Percentiles rank a stretch among this genome's conserved stretches.
Conservation (phyloP, 2,113 vertebrate species). For the Serinus canaria region DNA sequence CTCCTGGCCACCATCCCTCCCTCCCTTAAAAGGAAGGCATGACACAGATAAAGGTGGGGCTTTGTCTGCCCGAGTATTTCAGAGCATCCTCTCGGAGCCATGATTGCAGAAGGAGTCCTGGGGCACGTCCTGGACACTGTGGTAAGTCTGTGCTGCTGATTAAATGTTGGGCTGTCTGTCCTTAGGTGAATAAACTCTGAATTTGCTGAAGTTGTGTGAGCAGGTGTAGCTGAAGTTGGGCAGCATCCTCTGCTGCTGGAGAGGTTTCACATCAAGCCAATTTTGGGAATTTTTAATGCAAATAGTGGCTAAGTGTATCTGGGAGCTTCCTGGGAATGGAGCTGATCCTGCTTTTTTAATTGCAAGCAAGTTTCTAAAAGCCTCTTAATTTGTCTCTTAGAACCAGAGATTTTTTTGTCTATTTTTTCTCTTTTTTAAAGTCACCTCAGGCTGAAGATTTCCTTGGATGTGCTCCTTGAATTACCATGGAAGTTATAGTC, state of each 20-base stretch:
- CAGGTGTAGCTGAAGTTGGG: background rate
- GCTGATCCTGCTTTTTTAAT: background rate
- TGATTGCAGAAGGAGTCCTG: conserved; percentile 8
- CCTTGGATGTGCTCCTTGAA: background rate
- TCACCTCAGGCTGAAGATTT: background rate
- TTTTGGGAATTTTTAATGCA: background rate
- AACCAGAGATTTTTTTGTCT: background rate
- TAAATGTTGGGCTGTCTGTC: background rate
- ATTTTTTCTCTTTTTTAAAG: background rate
- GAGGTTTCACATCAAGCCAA: background rate
- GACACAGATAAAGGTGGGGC: conserved; percentile 50
- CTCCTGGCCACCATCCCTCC: background rate
- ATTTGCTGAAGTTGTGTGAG: background rate
- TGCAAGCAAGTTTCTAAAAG: background rate
- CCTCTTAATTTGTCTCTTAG: background rate
- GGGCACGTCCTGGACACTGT: background rate
- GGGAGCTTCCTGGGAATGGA: background rate
- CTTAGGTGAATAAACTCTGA: background rate
- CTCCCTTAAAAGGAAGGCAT: background rate
- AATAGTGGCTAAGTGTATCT: background rate
- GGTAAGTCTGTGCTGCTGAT: background rate
- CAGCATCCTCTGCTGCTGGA: background rate
- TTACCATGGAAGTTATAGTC: background rate
- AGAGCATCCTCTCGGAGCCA: conserved; percentile 6
- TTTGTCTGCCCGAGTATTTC: conserved; percentile 17